phyloP scores from a whole-genome alignment of 2,888 invertebrate genomes.

The Heliconius aoede region DNA sequence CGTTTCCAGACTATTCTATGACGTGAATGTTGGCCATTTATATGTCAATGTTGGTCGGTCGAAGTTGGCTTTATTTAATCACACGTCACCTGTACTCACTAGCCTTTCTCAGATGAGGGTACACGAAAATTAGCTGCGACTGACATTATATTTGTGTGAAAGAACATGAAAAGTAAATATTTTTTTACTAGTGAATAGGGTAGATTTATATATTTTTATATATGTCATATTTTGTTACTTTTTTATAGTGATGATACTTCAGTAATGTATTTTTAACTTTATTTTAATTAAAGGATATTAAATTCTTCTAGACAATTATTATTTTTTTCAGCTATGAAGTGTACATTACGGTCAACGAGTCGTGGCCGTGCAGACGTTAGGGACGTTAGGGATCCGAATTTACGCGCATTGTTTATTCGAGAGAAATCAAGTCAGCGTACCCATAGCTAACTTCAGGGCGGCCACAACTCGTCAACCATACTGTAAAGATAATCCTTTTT shows the following conservation, averaged over 20 bases:
- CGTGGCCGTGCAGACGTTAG: too few relatives aligned
- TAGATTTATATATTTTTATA: neutral
- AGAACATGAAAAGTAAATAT: neutral
- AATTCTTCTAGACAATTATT: too few relatives aligned
- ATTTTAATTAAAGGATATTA: too few relatives aligned
- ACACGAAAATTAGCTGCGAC: conserved; percentile 40
- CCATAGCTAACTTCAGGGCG: too few relatives aligned
- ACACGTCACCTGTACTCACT: conserved; percentile 43
- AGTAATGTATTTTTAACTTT: too few relatives aligned
- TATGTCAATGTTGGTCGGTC: conserved; percentile 32
- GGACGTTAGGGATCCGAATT: too few relatives aligned
- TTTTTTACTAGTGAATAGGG: neutral
- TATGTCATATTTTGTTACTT: neutral
- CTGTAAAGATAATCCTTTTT: neutral
- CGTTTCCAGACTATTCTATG: conserved; percentile 41
- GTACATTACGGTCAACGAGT: too few relatives aligned
- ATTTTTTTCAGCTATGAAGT: too few relatives aligned
- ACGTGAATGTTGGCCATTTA: neutral
- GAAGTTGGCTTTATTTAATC: conserved; percentile 46
- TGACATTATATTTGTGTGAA: conserved; percentile 17
- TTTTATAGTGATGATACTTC: too few relatives aligned
- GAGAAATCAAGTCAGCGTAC: too few relatives aligned
- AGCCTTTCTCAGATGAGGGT: conserved; percentile 42
- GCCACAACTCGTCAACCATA: too few relatives aligned
- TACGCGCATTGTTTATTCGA: too few relatives aligned